Percentiles rank a stretch among this genome's conserved stretches.
phyloP scores from a whole-genome alignment of 2,113 vertebrate genomes.

The Ondatra zibethicus region DNA sequence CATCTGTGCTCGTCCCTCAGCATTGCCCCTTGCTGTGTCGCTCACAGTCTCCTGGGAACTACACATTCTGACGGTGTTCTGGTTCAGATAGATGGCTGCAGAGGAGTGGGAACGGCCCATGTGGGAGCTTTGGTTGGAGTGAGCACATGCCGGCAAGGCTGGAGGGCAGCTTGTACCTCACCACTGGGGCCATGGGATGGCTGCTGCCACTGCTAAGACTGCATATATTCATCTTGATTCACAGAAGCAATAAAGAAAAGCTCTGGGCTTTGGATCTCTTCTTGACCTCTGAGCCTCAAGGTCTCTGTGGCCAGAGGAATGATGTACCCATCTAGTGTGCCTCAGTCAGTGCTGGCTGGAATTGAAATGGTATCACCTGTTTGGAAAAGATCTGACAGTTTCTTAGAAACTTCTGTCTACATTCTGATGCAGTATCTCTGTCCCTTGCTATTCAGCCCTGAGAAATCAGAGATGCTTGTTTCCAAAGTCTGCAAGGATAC shows the following conservation, averaged over 20 bases:
- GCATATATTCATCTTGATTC: background rate
- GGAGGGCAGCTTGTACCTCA: background rate
- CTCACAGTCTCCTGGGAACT: background rate
- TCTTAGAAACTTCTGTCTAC: background rate
- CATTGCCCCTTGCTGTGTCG: background rate
- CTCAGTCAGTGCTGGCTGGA: too few species aligned
- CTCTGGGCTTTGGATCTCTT: background rate
- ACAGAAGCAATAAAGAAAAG: background rate
- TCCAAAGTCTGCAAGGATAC: background rate
- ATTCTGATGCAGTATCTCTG: background rate
- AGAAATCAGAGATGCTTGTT: background rate
- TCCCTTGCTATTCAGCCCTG: background rate
- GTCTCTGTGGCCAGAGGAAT: too few species aligned
- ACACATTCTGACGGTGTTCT: background rate
- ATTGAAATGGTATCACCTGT: rapidly evolving
- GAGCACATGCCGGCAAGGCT: background rate
- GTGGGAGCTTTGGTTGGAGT: background rate
- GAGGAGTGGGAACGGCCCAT: background rate
- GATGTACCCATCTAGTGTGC: background rate
- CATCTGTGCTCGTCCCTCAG: background rate
- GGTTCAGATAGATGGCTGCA: background rate
- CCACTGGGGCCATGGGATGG: rapidly evolving
- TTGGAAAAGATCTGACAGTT: background rate
- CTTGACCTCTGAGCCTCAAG: background rate
- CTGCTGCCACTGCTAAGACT: background rate